These are phyloP conservation scores for Ephydatia muelleri DNA, from an alignment of 37 sponge, comb jelly and placozoan genomes.

Conservation along the genomic window DNA sequence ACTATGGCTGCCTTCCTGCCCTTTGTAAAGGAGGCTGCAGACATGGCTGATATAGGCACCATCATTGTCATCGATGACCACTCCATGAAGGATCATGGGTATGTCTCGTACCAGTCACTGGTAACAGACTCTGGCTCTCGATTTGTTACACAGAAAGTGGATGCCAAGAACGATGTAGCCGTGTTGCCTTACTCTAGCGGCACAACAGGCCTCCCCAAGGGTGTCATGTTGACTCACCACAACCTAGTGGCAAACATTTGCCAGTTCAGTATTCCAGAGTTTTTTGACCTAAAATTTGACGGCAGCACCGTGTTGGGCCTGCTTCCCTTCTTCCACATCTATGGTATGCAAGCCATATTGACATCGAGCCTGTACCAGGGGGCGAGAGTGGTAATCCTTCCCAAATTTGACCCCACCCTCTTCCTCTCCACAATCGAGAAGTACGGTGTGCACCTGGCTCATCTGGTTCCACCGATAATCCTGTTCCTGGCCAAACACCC, in stretches of 20 bases:
- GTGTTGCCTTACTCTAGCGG: constrained; percentile 89
- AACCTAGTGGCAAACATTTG: constrained; percentile 60
- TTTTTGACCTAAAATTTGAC: constrained; percentile 6
- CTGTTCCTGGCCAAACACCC: constrained; percentile 89
- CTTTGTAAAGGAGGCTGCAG: constrained; percentile 49
- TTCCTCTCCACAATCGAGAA: constrained; percentile 64
- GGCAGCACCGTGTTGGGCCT: constrained; percentile 32
- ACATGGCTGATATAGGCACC: constrained; percentile 18
- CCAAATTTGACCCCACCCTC: constrained; percentile 74
- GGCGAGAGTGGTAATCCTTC: constrained; percentile 48
- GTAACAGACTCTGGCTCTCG: constrained; percentile 54
- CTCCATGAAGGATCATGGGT: not conserved
- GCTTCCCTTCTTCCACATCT: constrained; percentile 87
- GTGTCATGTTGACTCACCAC: constrained; percentile 82
- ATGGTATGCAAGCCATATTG: constrained; percentile 67
- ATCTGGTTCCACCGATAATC: constrained; percentile 79
- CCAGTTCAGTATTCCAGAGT: constrained; percentile 51
- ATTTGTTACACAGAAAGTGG: constrained; percentile 25
- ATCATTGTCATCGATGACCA: constrained; percentile 52
- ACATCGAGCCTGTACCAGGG: constrained; percentile 50
- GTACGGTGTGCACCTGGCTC: constrained; percentile 33
- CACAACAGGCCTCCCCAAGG: constrained; percentile 91
- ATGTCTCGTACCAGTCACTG: constrained; percentile 40
- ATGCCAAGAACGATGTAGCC: constrained; percentile 44
- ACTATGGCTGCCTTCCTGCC: constrained; percentile 52